phyloP scores from a whole-genome alignment of 2,113 vertebrate genomes.

The Tautogolabrus adspersus region DNA sequence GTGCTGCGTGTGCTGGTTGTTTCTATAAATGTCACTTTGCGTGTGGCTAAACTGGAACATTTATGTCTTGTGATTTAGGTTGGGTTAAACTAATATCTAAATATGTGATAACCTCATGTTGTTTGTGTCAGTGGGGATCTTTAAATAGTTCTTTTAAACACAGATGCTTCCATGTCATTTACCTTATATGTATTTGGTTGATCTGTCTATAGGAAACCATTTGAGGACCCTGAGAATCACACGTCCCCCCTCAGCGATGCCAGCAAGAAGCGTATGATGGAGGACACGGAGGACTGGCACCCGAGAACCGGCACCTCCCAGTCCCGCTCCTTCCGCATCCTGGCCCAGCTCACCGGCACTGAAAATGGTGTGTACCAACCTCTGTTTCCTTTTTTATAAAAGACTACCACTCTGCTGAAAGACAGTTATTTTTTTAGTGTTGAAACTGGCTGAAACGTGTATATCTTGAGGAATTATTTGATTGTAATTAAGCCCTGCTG shows the following conservation, averaged over 20 bases:
- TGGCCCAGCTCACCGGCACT: conserved; percentile 96
- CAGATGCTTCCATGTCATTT: not conserved
- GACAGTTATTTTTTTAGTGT: no score
- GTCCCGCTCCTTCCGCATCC: conserved; percentile 96
- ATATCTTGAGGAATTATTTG: no score
- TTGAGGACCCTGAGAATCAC: conserved; percentile 84
- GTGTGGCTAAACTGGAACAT: not conserved
- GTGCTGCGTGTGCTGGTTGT: not conserved
- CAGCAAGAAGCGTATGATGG: conserved; percentile 96
- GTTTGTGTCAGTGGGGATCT: not conserved
- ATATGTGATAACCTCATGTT: not conserved
- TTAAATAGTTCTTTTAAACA: not conserved
- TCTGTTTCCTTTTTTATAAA: not conserved
- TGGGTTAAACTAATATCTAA: not conserved
- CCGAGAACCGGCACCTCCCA: conserved; percentile 91
- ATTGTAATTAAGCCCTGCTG: no score
- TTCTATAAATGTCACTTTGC: not conserved
- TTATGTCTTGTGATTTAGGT: no score
- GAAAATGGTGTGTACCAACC: conserved; percentile 87
- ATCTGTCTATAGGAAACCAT: conserved; percentile 83
- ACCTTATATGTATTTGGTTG: not conserved
- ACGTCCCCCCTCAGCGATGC: conserved; percentile 86
- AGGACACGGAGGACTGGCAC: conserved; percentile 97
- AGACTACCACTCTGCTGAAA: no score
- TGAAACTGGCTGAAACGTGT: no score